Percentiles rank a stretch among this genome's conserved stretches.
These are phyloP conservation scores for Acanthornis magna DNA, from an alignment of 2,797 vertebrate genomes.

Conservation along the genomic window DNA sequence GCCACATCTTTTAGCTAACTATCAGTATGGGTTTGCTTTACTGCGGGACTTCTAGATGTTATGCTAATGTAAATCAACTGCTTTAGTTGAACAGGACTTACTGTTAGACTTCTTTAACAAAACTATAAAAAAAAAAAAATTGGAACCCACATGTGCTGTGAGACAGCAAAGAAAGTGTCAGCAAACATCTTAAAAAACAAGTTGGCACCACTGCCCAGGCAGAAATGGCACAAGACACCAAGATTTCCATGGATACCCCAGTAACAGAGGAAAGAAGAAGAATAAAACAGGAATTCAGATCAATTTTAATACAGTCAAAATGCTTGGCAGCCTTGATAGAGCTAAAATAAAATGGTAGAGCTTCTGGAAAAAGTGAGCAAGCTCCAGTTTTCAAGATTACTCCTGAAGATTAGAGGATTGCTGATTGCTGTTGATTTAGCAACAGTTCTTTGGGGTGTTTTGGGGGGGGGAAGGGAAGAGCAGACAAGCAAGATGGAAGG, in stretches of 20 bases:
- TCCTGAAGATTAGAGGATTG: neutral
- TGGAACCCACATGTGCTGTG: neutral
- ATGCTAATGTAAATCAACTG: neutral
- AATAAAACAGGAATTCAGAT: neutral
- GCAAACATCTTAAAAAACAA: neutral
- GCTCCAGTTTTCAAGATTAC: neutral
- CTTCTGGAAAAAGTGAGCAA: neutral
- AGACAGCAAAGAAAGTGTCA: neutral
- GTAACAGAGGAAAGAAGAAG: neutral
- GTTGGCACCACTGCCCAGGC: neutral
- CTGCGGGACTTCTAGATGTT: neutral
- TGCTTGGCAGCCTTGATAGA: neutral
- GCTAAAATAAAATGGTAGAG: neutral
- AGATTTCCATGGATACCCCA: neutral
- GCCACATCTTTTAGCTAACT: neutral
- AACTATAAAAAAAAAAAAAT: neutral
- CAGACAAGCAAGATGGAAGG: neutral
- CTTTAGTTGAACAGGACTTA: neutral
- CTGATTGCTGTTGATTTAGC: neutral
- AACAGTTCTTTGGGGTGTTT: neutral
- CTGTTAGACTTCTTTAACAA: neutral
- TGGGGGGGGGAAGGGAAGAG: rapidly evolving
- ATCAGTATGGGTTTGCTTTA: neutral
- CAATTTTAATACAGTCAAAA: neutral
- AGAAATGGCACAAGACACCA: neutral